Evolutionary conservation across 2,113 vertebrate genomes (phyloP).

Genomic region (Arenaria interpres): DNA sequence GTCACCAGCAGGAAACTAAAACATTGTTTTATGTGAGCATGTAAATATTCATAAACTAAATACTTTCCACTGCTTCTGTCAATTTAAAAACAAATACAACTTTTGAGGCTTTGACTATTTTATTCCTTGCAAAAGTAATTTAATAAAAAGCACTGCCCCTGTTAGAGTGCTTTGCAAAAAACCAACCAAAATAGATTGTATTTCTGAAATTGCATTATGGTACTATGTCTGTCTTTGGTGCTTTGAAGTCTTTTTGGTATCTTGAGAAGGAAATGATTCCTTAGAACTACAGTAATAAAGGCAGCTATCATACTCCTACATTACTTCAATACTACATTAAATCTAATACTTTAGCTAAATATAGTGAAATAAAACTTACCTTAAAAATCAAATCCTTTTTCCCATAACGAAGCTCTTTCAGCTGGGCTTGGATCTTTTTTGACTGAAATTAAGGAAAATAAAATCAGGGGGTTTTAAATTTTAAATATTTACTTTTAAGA

Average conservation of each 20-base stretch:
- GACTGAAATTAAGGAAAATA: slow-evolving; percentile 87
- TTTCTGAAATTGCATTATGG: neutral
- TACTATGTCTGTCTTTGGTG: neutral
- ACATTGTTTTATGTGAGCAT: neutral
- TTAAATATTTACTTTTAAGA: slow-evolving; percentile 62
- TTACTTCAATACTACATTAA: neutral
- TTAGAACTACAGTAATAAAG: neutral
- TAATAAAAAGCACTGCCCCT: neutral
- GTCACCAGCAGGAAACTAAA: neutral
- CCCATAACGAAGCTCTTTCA: slow-evolving; percentile 97
- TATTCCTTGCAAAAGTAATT: neutral
- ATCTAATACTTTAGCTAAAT: neutral
- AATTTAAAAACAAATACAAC: neutral
- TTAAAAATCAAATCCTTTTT: slow-evolving; percentile 99
- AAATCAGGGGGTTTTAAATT: slow-evolving; percentile 52
- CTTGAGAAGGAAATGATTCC: neutral
- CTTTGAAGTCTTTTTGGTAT: neutral
- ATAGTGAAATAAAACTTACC: slow-evolving; percentile 78
- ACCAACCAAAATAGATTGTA: neutral
- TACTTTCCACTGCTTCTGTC: neutral
- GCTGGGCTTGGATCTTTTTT: slow-evolving; percentile 97
- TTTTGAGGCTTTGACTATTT: neutral
- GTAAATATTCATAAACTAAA: neutral
- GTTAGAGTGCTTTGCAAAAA: neutral
- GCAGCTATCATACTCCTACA: neutral